Evolutionary conservation across 1,140 invertebrate genomes (phyloP), one percentile per base, ranked within the genome.

Genomic region (Microvelia longipes): DNA sequence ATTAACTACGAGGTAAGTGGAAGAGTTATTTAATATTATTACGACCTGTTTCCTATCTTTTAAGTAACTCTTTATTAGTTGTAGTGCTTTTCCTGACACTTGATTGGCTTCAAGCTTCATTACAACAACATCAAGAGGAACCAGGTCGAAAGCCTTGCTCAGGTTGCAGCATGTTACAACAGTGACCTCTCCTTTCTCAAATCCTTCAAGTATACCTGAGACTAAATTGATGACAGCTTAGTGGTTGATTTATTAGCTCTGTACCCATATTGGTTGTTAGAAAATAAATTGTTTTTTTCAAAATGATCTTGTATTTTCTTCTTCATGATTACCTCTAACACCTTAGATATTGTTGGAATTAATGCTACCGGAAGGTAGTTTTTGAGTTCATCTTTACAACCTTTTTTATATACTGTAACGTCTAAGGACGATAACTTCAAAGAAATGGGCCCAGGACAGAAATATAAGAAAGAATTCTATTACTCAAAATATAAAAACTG

Each of bases 101-200:
- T 50, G 35, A 19, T 50, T 19, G 5, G n/a, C 68, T 26, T 73
- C 64, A 50, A 77, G 28, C 73, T 74, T 75, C n/a, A 64, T 62
- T 19, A 77, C 29, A n/a, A 77, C 62, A 66, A 64, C 62, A 27
- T 74, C 65, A 35, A 73, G 74, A 71, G 75, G 71, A 24, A 78
- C 74, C 50, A 74, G 72, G 63, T 79, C 77, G 66, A 78, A 79
- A 1, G 77, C 77, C 27, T 76, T 76, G 28, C 69, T 73, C 35
- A 79, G 70, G 65, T 79, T 75, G 0, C 77, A 65, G 69, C 77
- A 76, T 27, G 77, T 65, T 15, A 62, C 70, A 13, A 71, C 15
- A 14, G 71, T 70, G 64, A 67, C 65, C n/a, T 73, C 67, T 30
- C 71, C 66, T 19, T 73, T 66, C 68, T 75, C 73, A 28, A 74